A percentile compares a stretch with the other conserved stretches of the same genome.
phyloP scores from a whole-genome alignment of 2,113 vertebrate species.

The Leuciscus idus region DNA sequence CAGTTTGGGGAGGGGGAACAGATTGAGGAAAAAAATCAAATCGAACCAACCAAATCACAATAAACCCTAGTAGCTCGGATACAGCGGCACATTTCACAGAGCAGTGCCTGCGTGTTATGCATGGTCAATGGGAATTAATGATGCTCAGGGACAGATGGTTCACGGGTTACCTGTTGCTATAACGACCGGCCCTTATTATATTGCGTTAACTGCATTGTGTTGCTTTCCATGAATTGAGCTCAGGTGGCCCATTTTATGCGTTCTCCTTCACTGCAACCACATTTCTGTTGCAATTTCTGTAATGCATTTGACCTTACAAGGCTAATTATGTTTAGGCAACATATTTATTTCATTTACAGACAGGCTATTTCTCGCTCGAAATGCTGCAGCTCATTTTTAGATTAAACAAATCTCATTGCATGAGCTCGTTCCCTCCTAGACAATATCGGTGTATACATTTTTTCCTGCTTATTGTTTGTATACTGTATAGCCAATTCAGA shows the following conservation, averaged over 20 bases:
- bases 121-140: slow-evolving; percentile 44
- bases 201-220: slow-evolving; percentile 43
- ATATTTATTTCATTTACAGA: neutral
- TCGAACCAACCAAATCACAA: neutral
- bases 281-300: neutral
- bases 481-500: neutral
- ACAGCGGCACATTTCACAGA: neutral
- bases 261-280: neutral
- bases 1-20: too few species aligned
- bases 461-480: neutral
- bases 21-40: neutral
- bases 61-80: neutral
- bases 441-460: neutral
- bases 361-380: neutral
- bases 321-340: neutral
- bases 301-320: slow-evolving; percentile 25
- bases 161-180: slow-evolving; percentile 57
- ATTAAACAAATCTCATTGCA: neutral
- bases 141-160: slow-evolving; percentile 50
- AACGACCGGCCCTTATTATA: slow-evolving; percentile 38
- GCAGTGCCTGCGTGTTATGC: slow-evolving; percentile 7
- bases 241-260: slow-evolving; percentile 40
- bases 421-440: neutral
- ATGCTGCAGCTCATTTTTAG: neutral
- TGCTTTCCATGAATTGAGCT: slow-evolving; percentile 38